Base-by-base conservation (phyloP, 92 coral and sea anemone genomes). In the Epizoanthus rinbou region DNA sequence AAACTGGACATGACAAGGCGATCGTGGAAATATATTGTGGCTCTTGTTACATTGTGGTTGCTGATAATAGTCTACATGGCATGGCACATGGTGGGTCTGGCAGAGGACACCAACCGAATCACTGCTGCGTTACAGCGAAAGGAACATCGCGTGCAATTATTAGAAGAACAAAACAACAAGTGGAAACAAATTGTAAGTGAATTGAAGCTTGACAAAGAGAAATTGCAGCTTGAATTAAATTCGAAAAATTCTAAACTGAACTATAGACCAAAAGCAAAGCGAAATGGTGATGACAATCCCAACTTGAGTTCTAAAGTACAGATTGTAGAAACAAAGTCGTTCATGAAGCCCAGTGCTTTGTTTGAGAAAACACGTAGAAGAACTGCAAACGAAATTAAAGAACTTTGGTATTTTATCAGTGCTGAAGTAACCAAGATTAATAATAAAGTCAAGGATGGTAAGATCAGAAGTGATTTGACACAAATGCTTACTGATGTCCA, bases 391-490 rank as follows among this genome's bases (percentile, higher is more conserved):
- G 96, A 90, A 58, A 92, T 92, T 16, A 89, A 88, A 54, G 99
- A 96, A 67, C 87, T 96, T 50, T 94, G 93, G 94, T 94, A 96
- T 79, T 96, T 88, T 85, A 54, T 94, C 16, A 96, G 98, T 84
- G 96, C 98, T 6, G 98, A 94, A 79, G 85, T 92, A 3, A 94
- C 95, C 23, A 90, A 89, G 70, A 67, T 94, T 0, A 91, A 91
- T 63, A 60, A 78, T 23, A 91, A 85, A 86, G 23, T 47, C 8
- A 74, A 88, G 0, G 69, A 73, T 33, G 64, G 17, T 22, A 54
- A 75, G 9, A 81, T 85, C 13, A 86, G 88, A 75, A 75, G 63
- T 35, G 79, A 85, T 22, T 80, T 96, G 28, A 83, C 89, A 1
- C 82, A 75, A 15, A 90, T 94, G 93, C 75, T 96, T 31, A 65